A percentile compares a stretch with the other conserved stretches of the same genome.
Evolutionary conservation across 2,113 vertebrate genomes (phyloP).

Genomic region (Columba livia): DNA sequence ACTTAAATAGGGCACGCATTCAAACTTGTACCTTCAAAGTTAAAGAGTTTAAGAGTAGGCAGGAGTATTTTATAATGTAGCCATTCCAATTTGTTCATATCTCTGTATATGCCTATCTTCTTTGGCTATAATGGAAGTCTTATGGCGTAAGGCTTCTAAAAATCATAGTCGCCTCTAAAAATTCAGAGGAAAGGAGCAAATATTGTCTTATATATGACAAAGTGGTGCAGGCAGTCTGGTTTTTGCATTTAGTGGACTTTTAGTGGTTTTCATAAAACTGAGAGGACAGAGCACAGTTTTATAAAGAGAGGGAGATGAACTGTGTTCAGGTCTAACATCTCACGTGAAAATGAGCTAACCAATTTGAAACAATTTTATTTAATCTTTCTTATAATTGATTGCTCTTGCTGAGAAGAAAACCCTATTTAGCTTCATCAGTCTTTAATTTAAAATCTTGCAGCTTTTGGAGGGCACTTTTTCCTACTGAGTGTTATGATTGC

Average conservation of each 20-base stretch:
- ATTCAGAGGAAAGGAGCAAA: background rate
- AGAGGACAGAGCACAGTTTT: background rate
- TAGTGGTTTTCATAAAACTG: background rate
- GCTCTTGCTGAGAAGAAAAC: background rate
- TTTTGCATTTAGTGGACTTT: background rate
- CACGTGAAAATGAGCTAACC: background rate
- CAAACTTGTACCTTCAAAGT: background rate
- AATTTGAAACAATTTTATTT: background rate
- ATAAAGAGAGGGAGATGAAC: background rate
- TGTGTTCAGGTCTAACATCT: background rate
- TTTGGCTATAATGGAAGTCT: background rate
- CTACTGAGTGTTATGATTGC: background rate
- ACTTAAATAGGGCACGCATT: background rate
- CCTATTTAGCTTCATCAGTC: background rate
- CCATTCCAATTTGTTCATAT: background rate
- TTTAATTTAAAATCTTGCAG: background rate
- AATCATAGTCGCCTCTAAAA: background rate
- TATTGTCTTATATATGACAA: fast-evolving
- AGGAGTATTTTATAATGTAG: background rate
- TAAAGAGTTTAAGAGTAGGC: background rate
- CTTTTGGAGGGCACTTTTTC: background rate
- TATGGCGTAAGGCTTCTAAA: background rate
- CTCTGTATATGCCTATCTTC: background rate
- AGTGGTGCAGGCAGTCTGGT: background rate
- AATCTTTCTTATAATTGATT: background rate